Percentiles rank a stretch among this genome's conserved stretches.
These are phyloP conservation scores for Manis javanica DNA, from an alignment of 2,797 vertebrate genomes.

Conservation along the genomic window DNA sequence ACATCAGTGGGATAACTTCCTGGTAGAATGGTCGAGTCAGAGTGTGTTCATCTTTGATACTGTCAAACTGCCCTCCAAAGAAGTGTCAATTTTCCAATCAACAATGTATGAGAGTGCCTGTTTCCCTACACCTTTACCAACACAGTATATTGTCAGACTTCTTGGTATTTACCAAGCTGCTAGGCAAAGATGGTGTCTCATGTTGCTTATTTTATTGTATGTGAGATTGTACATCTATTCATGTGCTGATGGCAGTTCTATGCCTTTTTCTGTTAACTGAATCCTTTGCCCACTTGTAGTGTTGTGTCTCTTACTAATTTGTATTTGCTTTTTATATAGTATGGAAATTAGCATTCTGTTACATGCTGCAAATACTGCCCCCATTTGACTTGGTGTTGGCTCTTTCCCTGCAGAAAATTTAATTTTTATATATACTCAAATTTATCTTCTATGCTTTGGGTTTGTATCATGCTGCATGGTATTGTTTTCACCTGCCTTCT, in stretches of 20 bases:
- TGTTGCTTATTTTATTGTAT: background rate
- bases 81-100: background rate
- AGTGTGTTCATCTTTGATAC: background rate
- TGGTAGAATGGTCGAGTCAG: background rate
- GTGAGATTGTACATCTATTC: background rate
- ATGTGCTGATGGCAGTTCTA: background rate
- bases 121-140: background rate
- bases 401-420: background rate
- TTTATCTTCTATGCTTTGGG: background rate
- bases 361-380: background rate
- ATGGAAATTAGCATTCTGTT: background rate
- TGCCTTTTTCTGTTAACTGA: background rate
- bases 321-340: background rate
- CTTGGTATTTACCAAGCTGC: background rate
- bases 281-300: background rate
- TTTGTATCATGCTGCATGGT: background rate
- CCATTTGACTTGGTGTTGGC: background rate
- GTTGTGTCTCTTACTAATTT: background rate
- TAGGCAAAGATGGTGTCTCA: background rate
- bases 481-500: background rate
- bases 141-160: background rate
- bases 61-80: slow-evolving; percentile 34
- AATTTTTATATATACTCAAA: background rate
- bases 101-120: background rate
- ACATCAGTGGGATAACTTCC: background rate